phyloP scores from a whole-genome alignment of 2,113 vertebrate species.

The Chamaetylas fuelleborni region DNA sequence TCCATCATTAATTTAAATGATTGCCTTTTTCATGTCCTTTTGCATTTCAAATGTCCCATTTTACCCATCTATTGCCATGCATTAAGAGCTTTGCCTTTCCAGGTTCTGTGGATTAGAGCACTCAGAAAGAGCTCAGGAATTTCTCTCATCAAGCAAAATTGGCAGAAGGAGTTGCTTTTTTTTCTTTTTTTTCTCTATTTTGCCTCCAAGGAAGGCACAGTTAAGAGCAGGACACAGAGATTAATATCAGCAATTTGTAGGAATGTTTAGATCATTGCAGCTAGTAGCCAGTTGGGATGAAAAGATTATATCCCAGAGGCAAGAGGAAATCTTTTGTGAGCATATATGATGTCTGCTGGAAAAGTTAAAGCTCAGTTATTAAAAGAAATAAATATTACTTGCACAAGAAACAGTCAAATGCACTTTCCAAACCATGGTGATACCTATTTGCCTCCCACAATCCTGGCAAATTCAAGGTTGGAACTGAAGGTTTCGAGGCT shows the following conservation, averaged over 20 bases:
- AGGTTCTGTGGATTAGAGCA: neutral
- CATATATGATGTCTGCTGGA: neutral
- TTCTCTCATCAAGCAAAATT: neutral
- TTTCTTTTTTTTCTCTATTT: neutral
- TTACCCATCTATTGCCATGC: neutral
- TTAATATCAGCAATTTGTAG: constrained; percentile 43
- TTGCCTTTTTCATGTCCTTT: neutral
- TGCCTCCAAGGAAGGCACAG: constrained; percentile 16
- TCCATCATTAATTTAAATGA: neutral
- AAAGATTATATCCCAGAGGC: constrained; percentile 38
- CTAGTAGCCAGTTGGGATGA: constrained; percentile 32
- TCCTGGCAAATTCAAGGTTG: neutral
- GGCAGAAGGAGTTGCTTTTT: neutral
- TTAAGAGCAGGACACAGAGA: constrained; percentile 31
- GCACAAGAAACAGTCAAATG: neutral
- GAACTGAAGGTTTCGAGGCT: neutral
- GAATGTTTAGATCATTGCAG: constrained; percentile 25
- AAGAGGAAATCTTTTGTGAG: constrained; percentile 8
- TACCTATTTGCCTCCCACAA: neutral
- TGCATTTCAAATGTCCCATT: neutral
- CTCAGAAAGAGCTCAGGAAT: neutral
- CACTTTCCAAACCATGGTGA: neutral
- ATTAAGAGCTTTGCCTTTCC: neutral
- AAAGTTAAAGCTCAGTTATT: constrained; percentile 37
- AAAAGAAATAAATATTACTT: constrained; percentile 45